A percentile compares a stretch with the other conserved stretches of the same genome.
These are phyloP conservation scores for Amblyopsis hoosieri DNA, from an alignment of 2,797 vertebrate genomes.

Conservation along the genomic window DNA sequence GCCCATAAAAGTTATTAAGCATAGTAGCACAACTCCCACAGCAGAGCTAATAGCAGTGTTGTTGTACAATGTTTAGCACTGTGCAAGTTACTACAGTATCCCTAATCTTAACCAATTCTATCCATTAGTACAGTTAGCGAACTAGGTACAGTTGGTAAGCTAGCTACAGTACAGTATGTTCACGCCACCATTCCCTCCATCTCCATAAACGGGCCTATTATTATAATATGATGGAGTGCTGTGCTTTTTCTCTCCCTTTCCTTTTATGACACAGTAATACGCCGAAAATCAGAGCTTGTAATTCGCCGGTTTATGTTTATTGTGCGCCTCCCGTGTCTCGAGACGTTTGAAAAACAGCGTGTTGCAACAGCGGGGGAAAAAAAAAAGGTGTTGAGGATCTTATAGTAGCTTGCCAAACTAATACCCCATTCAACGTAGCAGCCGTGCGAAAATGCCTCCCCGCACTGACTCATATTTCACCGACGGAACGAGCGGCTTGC, in stretches of 20 bases:
- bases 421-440: conserved; percentile 67
- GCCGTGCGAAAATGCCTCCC: conserved; percentile 69
- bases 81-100: no score
- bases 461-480: conserved; percentile 74
- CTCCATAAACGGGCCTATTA: conserved; percentile 66
- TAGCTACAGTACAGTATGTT: no score
- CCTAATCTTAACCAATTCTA: no score
- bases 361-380: conserved; percentile 50
- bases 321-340: conserved; percentile 61
- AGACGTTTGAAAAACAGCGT: conserved; percentile 73
- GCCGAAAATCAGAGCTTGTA: conserved; percentile 68
- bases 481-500: conserved; percentile 70
- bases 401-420: conserved; percentile 76
- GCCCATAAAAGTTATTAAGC: no score
- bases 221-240: conserved; percentile 66
- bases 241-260: conserved; percentile 37
- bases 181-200: conserved; percentile 45
- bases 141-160: no score
- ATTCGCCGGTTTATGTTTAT: conserved; percentile 71
- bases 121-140: no score
- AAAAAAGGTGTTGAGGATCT: conserved; percentile 68
- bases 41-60: no score
- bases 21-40: no score
- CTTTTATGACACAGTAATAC: conserved; percentile 54
- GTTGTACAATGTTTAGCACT: no score